phyloP scores from a whole-genome alignment of 1,140 invertebrate species.

The Dendrolimus kikuchii region DNA sequence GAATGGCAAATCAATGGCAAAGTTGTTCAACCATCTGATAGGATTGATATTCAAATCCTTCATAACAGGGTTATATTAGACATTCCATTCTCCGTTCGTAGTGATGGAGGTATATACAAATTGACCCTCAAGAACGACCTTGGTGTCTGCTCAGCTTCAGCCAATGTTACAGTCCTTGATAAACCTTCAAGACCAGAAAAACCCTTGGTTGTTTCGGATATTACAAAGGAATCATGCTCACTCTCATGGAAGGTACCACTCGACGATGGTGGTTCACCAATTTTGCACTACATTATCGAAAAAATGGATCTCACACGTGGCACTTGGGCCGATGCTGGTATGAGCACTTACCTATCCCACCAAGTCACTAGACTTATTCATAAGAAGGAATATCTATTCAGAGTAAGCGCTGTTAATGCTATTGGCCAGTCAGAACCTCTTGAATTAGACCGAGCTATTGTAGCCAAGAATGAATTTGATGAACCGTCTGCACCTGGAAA shows the following conservation, averaged over 20 bases:
- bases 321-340: conserved; percentile 95
- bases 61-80: conserved; percentile 88
- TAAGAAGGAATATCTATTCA: conserved; percentile 94
- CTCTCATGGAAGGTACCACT: conserved; percentile 87
- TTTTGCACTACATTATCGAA: conserved; percentile 96
- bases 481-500: conserved; percentile 93
- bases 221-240: conserved; percentile 92
- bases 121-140: conserved; percentile 89
- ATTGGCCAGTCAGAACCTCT: conserved; percentile 96
- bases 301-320: conserved; percentile 97
- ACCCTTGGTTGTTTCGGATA: conserved; percentile 86
- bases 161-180: conserved; percentile 91
- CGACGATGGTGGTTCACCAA: conserved; percentile 94
- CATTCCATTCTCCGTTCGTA: conserved; percentile 87
- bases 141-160: conserved; percentile 85
- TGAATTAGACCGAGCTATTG: conserved; percentile 87
- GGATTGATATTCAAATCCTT: conserved; percentile 81
- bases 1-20: conserved; percentile 94
- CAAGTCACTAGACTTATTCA: conserved; percentile 91
- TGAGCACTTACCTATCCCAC: conserved; percentile 86
- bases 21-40: conserved; percentile 76
- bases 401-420: conserved; percentile 93
- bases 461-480: conserved; percentile 96
- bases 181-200: conserved; percentile 90
- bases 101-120: conserved; percentile 89